phyloP scores from a whole-genome alignment of 2,888 invertebrate species.

The Lissonota sp. region DNA sequence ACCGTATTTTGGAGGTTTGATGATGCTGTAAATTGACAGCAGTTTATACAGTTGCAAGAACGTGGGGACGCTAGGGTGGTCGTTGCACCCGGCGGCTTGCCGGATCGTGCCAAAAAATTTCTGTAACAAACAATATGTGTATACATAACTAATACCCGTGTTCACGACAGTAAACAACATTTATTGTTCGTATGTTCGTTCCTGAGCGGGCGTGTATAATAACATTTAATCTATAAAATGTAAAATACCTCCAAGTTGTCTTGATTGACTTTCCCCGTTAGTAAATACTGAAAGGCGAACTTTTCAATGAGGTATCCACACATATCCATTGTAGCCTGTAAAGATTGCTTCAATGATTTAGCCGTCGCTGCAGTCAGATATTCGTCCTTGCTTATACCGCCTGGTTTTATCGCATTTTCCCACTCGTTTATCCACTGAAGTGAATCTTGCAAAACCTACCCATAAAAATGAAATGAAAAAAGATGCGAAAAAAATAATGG shows the following conservation, averaged over 20 bases:
- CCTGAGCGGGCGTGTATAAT: neutral
- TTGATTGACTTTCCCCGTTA: slow-evolving; percentile 67
- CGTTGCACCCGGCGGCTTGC: slow-evolving; percentile 47
- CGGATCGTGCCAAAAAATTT: slow-evolving; percentile 51
- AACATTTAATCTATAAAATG: no score
- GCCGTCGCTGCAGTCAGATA: no score
- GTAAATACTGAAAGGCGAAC: slow-evolving; percentile 59
- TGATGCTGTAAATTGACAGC: no score
- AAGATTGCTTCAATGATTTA: slow-evolving; percentile 63
- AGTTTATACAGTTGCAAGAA: slow-evolving; percentile 68
- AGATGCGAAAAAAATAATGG: no score
- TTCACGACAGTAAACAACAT: no score
- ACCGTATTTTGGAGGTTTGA: no score
- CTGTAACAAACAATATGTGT: neutral
- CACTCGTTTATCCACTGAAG: slow-evolving; percentile 49
- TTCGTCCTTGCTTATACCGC: slow-evolving; percentile 12
- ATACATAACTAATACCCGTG: no score
- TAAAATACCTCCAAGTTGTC: slow-evolving; percentile 70
- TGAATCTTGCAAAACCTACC: slow-evolving; percentile 46
- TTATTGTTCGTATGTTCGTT: no score
- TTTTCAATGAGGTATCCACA: slow-evolving; percentile 55
- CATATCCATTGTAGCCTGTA: slow-evolving; percentile 66
- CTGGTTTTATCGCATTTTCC: slow-evolving; percentile 25
- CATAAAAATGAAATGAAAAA: neutral
- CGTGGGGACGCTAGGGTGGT: slow-evolving; percentile 52